Evolutionary conservation across 2,888 invertebrate species (phyloP).

Genomic region (Eurois occulta): DNA sequence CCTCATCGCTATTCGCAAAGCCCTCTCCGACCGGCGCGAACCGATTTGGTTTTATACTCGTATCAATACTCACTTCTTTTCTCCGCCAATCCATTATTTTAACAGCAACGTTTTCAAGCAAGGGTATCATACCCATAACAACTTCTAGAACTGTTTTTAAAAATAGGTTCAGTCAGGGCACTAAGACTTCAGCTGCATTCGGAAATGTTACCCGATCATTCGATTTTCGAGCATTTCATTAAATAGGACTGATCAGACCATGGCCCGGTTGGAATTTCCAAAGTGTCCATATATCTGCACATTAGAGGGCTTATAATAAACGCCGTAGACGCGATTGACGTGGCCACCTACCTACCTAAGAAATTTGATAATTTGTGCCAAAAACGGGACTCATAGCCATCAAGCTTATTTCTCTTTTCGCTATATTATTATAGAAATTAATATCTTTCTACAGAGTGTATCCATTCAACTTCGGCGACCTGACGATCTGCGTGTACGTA

Average conservation of each 20-base stretch:
- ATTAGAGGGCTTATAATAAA: background rate
- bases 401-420: background rate
- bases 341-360: background rate
- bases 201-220: background rate
- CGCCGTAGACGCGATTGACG: background rate
- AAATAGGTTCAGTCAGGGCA: no score
- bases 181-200: background rate
- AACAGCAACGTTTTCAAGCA: background rate
- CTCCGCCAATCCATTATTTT: background rate
- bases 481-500: slow-evolving; percentile 98
- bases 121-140: background rate
- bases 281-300: background rate
- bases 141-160: background rate
- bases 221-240: background rate
- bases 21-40: background rate
- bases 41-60: background rate
- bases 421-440: background rate
- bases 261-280: background rate
- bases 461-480: slow-evolving; percentile 95
- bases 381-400: background rate
- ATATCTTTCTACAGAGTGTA: slow-evolving; percentile 88
- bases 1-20: background rate
- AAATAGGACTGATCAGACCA: background rate
- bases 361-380: background rate
- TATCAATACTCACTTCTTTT: background rate